phyloP scores from a whole-genome alignment of 2,797 vertebrate genomes.

The Synaphobranchus kaupii region DNA sequence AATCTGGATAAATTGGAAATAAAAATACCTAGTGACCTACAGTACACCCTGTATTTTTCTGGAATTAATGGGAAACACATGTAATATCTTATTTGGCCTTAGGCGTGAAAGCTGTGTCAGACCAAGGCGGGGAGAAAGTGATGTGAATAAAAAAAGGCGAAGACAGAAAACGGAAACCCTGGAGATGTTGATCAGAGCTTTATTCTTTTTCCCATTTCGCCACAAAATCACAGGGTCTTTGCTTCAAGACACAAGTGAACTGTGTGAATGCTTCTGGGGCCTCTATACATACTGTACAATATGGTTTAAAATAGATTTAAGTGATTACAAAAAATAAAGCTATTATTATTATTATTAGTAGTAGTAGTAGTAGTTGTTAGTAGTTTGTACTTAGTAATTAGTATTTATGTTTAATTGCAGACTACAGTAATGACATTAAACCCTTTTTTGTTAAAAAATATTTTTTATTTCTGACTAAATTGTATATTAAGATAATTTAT shows the following conservation, averaged over 20 bases:
- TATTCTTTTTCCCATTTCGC: background rate
- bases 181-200: background rate
- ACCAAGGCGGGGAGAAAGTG: background rate
- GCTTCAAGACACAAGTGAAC: constrained; percentile 4
- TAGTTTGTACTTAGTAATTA: too few species aligned
- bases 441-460: too few species aligned
- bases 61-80: background rate
- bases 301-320: background rate
- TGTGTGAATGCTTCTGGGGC: background rate
- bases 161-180: background rate
- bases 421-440: too few species aligned
- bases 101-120: background rate
- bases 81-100: background rate
- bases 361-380: too few species aligned
- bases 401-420: too few species aligned
- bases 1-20: background rate
- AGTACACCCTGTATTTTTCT: background rate
- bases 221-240: background rate
- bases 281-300: background rate
- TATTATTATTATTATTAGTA: background rate
- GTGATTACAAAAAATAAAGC: background rate
- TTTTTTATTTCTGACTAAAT: too few species aligned
- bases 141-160: background rate
- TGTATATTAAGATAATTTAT: too few species aligned
- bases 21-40: background rate